Evolutionary conservation across 2,113 vertebrate genomes (phyloP).

Genomic region (Polyodon spathula): DNA sequence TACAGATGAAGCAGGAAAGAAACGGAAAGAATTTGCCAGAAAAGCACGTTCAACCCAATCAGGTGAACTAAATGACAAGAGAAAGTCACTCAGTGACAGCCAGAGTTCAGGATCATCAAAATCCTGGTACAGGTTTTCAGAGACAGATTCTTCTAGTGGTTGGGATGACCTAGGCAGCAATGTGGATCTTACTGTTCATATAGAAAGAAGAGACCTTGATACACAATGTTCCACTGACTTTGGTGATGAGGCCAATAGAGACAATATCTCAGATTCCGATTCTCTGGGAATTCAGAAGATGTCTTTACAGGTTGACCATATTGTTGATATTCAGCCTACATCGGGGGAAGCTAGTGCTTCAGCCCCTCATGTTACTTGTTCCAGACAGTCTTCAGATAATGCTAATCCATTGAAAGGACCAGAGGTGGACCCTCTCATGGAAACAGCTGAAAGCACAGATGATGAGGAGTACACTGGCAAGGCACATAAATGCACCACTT

Average conservation of each 20-base stretch:
- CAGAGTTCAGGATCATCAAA: constrained; percentile 33
- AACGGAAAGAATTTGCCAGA: constrained; percentile 1
- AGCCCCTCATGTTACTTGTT: too few species aligned
- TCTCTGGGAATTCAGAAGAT: constrained; percentile 3
- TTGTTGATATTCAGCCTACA: too few species aligned
- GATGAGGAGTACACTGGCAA: too few species aligned
- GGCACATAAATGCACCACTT: too few species aligned
- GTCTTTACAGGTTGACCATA: constrained; percentile 8
- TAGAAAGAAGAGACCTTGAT: neutral
- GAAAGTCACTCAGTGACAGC: constrained; percentile 36
- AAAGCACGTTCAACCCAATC: constrained; percentile 17
- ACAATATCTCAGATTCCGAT: neutral
- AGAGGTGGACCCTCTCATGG: too few species aligned
- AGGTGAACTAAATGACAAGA: neutral
- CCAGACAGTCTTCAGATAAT: too few species aligned
- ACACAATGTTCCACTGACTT: constrained; percentile 26
- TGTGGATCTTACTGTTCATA: neutral
- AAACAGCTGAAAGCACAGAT: too few species aligned
- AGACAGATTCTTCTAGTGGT: constrained; percentile 33
- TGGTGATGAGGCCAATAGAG: constrained; percentile 11
- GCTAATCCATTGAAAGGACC: too few species aligned
- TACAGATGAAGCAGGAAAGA: constrained; percentile 1
- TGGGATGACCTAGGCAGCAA: constrained; percentile 45
- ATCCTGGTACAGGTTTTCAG: constrained; percentile 53
- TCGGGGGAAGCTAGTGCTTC: too few species aligned